Base-by-base conservation (phyloP, 2,888 invertebrate genomes). In the Ptilodon capucinus region DNA sequence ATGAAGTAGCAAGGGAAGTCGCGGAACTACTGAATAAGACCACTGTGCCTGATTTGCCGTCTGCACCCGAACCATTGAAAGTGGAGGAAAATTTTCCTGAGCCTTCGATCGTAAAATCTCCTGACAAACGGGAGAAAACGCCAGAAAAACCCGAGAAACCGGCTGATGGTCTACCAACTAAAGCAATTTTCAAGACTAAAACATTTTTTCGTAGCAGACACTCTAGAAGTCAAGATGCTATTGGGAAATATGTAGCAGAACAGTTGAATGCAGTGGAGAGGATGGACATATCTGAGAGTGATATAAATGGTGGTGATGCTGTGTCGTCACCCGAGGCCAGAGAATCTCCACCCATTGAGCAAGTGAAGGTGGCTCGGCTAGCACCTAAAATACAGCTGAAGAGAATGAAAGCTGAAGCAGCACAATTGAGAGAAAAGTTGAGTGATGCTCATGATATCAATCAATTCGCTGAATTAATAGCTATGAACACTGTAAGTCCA, bases 21-120 rank as follows among this genome's bases (percentile, higher is more conserved):
- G 92, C 93, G 34, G 92, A 92, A 62, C 74, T 95, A 40, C 85
- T 95, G 44, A 93, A 93, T 59, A 92, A 92, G 66, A 94, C 94
- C 0, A 79, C 84, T 13, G 87, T 93, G 11, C 93, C 94, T 0
- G 91, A 92, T 48, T 64, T 94, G 48, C 93, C 93, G 0, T 83
- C 91, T 13, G 81, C 92, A 4, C 92, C 93, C 7, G 86, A 91
- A 57, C 74, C 84, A 19, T 78, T 92, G 36, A 87, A 87, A 68
- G 84, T 90, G 0, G 92, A 93, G 76, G 91, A 92, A 81, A 93
- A 92, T 86, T 87, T 93, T 83, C 92, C 92, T 67, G 92, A 92
- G 74, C 86, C 81, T 69, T 82, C 89, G 45, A 71, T 89, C 49
- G 83, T 80, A 60, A 90, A 91, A 73, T 90, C 89, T 34, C 91